These are phyloP conservation scores for Pemphigus obesinymphae DNA, from an alignment of 1,140 invertebrate species.

Conservation along the genomic window DNA sequence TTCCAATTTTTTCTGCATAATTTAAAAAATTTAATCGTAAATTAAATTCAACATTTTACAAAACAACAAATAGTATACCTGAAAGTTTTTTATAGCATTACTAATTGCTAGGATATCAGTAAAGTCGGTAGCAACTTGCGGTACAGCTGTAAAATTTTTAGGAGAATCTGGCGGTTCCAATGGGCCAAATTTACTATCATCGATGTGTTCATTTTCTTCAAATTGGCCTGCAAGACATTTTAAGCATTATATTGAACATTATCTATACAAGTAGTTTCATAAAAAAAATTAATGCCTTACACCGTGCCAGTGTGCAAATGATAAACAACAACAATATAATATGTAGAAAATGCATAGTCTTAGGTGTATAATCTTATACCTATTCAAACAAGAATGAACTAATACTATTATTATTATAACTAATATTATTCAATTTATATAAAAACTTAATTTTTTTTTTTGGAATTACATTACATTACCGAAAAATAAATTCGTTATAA, in stretches of 20 bases:
- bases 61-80: not conserved
- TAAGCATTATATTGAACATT: not conserved
- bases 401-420: too few relatives aligned
- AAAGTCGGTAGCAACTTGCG: constrained; percentile 10
- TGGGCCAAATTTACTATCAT: constrained; percentile 29
- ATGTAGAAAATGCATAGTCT: too few relatives aligned
- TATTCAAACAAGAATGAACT: too few relatives aligned
- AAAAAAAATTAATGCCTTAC: too few relatives aligned
- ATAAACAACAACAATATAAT: too few relatives aligned
- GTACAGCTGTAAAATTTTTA: not conserved
- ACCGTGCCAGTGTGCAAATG: too few relatives aligned
- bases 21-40: not conserved
- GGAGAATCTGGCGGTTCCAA: constrained; percentile 24
- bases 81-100: constrained; percentile 31
- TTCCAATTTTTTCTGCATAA: constrained; percentile 30
- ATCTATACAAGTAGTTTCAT: too few relatives aligned
- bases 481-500: too few relatives aligned
- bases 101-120: constrained; percentile 17
- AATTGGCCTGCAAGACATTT: constrained; percentile 7
- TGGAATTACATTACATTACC: too few relatives aligned
- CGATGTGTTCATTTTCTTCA: constrained; percentile 26
- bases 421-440: too few relatives aligned
- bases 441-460: too few relatives aligned
- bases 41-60: not conserved
- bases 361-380: too few relatives aligned